Conservation (phyloP, 2,113 vertebrate species). For the Pao palembangensis region DNA sequence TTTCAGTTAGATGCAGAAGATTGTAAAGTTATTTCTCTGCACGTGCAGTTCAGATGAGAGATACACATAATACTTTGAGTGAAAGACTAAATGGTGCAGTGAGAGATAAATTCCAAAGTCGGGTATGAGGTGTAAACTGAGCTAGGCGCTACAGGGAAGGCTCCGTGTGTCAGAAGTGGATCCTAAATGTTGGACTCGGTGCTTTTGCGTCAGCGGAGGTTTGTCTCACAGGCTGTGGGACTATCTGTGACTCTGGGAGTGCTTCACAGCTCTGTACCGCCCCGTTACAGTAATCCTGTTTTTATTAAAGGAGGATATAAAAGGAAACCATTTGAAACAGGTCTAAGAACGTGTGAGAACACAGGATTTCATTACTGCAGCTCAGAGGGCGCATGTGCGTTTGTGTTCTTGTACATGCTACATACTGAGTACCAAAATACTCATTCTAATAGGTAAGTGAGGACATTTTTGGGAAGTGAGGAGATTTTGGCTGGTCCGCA, state of each 20-base stretch:
- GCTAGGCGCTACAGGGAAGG: too few species aligned
- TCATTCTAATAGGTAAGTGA: too few species aligned
- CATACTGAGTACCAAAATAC: too few species aligned
- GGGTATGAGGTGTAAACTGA: too few species aligned
- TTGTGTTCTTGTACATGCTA: neutral
- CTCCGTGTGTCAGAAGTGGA: neutral
- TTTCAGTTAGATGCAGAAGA: neutral
- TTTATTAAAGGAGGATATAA: constrained; percentile 71
- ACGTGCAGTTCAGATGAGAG: neutral
- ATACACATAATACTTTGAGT: too few species aligned
- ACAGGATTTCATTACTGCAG: constrained; percentile 56
- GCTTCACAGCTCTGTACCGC: constrained; percentile 22
- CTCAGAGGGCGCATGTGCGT: constrained; percentile 7
- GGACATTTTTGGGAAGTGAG: too few species aligned
- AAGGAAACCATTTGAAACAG: constrained; percentile 58
- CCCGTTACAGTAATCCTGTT: constrained; percentile 56
- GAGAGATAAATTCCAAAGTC: neutral
- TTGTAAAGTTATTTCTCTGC: neutral
- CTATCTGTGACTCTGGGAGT: constrained; percentile 31
- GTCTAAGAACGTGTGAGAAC: constrained; percentile 50
- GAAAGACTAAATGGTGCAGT: neutral
- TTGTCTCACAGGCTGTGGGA: constrained; percentile 25
- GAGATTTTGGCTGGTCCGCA: too few species aligned
- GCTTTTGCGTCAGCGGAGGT: constrained; percentile 6
- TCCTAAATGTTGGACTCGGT: constrained; percentile 30